phyloP scores from a whole-genome alignment of 1,140 invertebrate species.

The Drosophila rufa region DNA sequence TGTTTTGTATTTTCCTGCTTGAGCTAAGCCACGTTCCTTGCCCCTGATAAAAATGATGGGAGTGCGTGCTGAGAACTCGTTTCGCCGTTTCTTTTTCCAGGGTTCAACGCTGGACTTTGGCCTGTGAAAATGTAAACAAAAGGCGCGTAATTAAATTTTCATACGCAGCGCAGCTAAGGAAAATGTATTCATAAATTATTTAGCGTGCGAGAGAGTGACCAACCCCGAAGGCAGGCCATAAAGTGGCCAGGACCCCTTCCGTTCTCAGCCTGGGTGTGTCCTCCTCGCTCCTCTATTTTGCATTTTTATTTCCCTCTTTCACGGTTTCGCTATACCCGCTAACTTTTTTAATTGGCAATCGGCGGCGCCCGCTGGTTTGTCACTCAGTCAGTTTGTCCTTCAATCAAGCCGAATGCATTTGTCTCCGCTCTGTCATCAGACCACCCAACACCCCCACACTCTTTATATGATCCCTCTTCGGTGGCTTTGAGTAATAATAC shows the following conservation, averaged over 20 bases:
- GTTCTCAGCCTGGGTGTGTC: constrained; percentile 29
- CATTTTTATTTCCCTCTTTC: constrained; percentile 33
- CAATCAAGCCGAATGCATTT: constrained; percentile 62
- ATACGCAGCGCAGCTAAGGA: constrained; percentile 54
- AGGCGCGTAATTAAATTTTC: constrained; percentile 78
- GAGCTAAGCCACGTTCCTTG: neutral
- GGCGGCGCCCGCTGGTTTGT: constrained; percentile 42
- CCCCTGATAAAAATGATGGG: neutral
- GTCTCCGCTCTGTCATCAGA: constrained; percentile 19
- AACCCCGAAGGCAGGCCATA: constrained; percentile 42
- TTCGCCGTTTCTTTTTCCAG: constrained; percentile 8
- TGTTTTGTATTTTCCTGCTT: constrained; percentile 12
- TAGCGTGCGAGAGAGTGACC: constrained; percentile 43
- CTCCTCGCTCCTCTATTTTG: constrained; percentile 18
- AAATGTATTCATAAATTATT: constrained; percentile 70
- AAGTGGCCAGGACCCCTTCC: constrained; percentile 6
- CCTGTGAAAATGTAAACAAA: constrained; percentile 74
- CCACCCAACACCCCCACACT: neutral
- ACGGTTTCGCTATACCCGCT: constrained; percentile 10
- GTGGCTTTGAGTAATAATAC: constrained; percentile 30
- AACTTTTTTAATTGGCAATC: constrained; percentile 71
- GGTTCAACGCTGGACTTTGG: constrained; percentile 44
- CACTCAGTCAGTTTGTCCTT: constrained; percentile 38
- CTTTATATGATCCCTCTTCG: neutral
- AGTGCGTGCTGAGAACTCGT: constrained; percentile 62